Conservation (phyloP, 2,113 vertebrate species). For the Crotalus helleri region DNA sequence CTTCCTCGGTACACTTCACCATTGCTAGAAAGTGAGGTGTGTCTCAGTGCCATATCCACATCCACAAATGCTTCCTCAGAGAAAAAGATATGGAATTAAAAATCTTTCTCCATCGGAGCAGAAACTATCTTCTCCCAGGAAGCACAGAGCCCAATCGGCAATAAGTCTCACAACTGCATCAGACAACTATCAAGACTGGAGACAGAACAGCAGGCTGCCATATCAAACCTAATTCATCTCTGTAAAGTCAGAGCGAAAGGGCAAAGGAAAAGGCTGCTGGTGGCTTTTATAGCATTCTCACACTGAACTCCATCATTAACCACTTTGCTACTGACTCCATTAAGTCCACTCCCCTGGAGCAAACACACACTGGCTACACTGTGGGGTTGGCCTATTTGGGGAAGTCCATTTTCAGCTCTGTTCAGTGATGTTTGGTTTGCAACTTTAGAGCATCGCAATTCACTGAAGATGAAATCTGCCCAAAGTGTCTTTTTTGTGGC, state of each 20-base stretch:
- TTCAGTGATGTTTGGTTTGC: background rate
- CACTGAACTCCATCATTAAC: constrained; percentile 25
- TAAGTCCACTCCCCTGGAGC: background rate
- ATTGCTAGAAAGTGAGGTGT: background rate
- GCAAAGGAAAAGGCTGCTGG: constrained; percentile 14
- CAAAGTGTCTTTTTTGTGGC: constrained; percentile 27
- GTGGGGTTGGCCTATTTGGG: background rate
- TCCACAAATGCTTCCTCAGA: background rate
- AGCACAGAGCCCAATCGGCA: constrained; percentile 23
- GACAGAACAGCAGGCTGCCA: constrained; percentile 12
- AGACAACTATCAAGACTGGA: constrained; percentile 21
- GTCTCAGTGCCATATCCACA: background rate
- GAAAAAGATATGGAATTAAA: background rate
- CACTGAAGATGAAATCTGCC: background rate
- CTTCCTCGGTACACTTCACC: background rate
- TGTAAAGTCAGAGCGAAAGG: constrained; percentile 20
- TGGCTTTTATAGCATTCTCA: constrained; percentile 23
- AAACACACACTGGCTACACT: background rate
- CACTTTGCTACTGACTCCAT: constrained; percentile 31
- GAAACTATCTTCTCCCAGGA: constrained; percentile 26
- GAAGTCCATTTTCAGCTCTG: background rate
- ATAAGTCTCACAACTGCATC: background rate
- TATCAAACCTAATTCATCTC: constrained; percentile 34
- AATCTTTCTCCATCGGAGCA: background rate
- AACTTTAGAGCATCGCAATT: background rate